phyloP scores from a whole-genome alignment of 2,888 invertebrate genomes.

The Steinernema carpocapsae region DNA sequence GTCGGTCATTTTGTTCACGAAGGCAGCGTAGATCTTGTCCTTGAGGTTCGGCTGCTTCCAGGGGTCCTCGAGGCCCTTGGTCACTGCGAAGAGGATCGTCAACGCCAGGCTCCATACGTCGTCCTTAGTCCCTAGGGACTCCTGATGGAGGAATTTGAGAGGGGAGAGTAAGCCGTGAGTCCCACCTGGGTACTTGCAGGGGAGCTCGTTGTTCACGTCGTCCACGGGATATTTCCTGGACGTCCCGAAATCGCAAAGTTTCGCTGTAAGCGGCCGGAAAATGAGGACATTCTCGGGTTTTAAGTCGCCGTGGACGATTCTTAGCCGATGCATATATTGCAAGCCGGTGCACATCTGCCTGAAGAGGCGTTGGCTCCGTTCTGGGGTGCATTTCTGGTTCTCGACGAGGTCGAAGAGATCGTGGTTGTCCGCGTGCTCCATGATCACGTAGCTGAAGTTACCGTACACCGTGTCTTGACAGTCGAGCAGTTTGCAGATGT shows the following conservation, averaged over 20 bases:
- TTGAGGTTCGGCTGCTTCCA: too few relatives aligned
- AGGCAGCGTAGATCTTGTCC: too few relatives aligned
- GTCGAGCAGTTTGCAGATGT: background rate
- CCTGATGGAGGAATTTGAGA: background rate
- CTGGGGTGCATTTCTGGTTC: background rate
- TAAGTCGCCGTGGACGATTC: slow-evolving; percentile 14
- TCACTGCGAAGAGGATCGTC: background rate
- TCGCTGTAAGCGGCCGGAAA: background rate
- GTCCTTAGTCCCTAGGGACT: background rate
- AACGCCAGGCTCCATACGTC: slow-evolving; percentile 1
- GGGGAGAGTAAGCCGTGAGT: background rate
- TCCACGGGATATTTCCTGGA: too few relatives aligned
- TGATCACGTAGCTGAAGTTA: background rate
- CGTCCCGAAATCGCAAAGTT: background rate
- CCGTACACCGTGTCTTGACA: background rate
- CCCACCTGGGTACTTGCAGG: too few relatives aligned
- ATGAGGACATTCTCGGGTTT: background rate
- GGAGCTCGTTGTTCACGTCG: background rate
- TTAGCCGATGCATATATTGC: background rate
- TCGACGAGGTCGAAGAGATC: too few relatives aligned
- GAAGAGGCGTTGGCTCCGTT: background rate
- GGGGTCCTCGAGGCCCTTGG: too few relatives aligned
- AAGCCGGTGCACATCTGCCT: background rate
- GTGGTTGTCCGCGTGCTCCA: background rate
- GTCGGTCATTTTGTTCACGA: too few relatives aligned